Base-by-base conservation (phyloP, 2,797 vertebrate genomes). In the Rhinogobio ventralis region DNA sequence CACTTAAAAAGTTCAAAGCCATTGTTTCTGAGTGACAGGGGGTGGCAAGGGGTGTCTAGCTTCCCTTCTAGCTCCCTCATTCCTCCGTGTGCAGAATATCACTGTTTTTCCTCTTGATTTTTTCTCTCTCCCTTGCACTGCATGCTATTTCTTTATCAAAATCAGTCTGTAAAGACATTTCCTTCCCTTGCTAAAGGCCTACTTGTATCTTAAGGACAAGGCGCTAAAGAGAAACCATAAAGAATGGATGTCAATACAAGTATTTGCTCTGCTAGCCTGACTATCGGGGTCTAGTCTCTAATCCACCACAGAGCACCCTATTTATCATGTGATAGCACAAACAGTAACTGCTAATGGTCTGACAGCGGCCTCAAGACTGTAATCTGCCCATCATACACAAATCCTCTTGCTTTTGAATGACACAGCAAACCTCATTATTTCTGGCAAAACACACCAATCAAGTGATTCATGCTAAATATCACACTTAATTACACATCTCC, bases 1-100 rank as follows among this genome's bases (percentile, higher is more conserved):
- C 89, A 90, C 88, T 91, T 88, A 90, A 90, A 85, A 82, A 91
- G 89, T 90, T 90, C 89, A 90, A 89, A 88, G 88, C 77, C 88
- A 87, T 91, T 90, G 90, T 87, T 88, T 89, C 66, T 78, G 82
- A 83, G 80, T 86, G 89, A 88, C 87, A 87, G 83, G 87, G 75
- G 82, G 86, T 86, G 89, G 88, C 83, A 89, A 85, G 83, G 74
- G 86, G 89, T 55, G 86, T 84, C 87, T 83, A 85, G 84, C 81
- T 86, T 87, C 83, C 64, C 68, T 89, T 87, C 78, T 71, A 86
- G 53, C 67, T 67, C 51, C 57, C 64, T 79, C 82, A 82, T 62
- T 82, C 68, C 81, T 87, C 83, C 78, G 81, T 88, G 87, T 75
- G 74, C 81, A 79, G 84, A 89, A 88, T 88, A 84, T 87, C 46